phyloP scores from a whole-genome alignment of 2,888 invertebrate species.

The Dicranocentrus wangi region DNA sequence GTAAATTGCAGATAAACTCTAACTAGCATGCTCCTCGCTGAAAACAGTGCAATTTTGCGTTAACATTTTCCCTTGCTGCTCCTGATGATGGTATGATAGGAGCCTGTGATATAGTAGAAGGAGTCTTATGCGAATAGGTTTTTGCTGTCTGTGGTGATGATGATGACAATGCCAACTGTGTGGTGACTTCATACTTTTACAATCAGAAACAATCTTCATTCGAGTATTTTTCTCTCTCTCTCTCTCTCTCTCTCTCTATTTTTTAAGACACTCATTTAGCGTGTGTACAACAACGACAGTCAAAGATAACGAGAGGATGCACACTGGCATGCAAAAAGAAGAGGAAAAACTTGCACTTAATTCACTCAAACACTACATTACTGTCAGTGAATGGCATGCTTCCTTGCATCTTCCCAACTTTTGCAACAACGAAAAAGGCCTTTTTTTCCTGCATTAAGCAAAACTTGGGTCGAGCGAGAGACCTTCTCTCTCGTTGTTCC shows the following conservation, averaged over 20 bases:
- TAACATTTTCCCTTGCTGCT: slow-evolving; percentile 33
- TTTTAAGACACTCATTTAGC: too few relatives aligned
- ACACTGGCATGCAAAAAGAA: slow-evolving; percentile 11
- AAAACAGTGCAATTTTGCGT: slow-evolving; percentile 17
- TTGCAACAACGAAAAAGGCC: too few relatives aligned
- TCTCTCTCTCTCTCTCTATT: too few relatives aligned
- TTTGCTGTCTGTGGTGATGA: slow-evolving; percentile 24
- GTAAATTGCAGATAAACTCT: too few relatives aligned
- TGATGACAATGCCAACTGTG: slow-evolving; percentile 19
- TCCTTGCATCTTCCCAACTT: slow-evolving; percentile 17
- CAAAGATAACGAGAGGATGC: neutral
- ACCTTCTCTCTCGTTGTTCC: too few relatives aligned
- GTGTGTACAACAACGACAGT: slow-evolving; percentile 3
- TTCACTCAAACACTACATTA: slow-evolving; percentile 48
- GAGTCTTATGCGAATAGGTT: slow-evolving; percentile 11
- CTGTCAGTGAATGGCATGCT: slow-evolving; percentile 35
- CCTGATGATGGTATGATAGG: slow-evolving; percentile 9
- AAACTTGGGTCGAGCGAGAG: too few relatives aligned
- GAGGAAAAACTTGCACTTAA: slow-evolving; percentile 35
- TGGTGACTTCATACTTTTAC: slow-evolving; percentile 6
- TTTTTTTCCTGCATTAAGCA: too few relatives aligned
- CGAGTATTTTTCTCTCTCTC: too few relatives aligned
- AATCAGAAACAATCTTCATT: neutral
- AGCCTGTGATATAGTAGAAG: neutral
- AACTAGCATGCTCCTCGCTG: neutral